A percentile compares a stretch with the other conserved stretches of the same genome.
Evolutionary conservation across 2,113 vertebrate species (phyloP).

Genomic region (Typhlomys cinereus): DNA sequence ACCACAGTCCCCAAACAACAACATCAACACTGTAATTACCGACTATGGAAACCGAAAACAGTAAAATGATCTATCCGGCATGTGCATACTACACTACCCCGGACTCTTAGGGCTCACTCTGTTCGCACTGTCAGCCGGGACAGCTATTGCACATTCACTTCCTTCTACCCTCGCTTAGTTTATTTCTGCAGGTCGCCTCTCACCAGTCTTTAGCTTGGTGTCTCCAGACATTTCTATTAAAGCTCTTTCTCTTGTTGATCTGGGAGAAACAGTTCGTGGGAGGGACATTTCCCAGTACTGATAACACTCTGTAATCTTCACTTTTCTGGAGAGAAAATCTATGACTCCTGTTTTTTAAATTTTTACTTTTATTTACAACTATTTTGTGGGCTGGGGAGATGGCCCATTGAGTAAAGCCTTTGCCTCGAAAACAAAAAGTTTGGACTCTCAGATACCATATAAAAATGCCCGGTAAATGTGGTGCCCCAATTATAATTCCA

Average conservation of each 20-base stretch:
- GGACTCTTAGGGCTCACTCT: background rate
- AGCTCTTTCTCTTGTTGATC: background rate
- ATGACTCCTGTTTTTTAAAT: too few relatives aligned
- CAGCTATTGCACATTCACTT: background rate
- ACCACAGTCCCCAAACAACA: background rate
- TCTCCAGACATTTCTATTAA: background rate
- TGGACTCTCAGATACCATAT: too few relatives aligned
- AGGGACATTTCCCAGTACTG: background rate
- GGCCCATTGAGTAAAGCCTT: too few relatives aligned
- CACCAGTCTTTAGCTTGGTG: background rate
- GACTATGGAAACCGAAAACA: background rate
- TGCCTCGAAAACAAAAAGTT: too few relatives aligned
- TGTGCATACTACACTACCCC: background rate
- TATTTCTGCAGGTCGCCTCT: background rate
- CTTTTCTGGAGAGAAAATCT: background rate
- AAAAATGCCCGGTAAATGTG: too few relatives aligned
- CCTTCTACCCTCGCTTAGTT: background rate
- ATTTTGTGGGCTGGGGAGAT: too few relatives aligned
- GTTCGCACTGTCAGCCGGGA: background rate
- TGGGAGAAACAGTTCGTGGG: background rate
- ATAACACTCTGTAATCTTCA: background rate
- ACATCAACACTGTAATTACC: background rate
- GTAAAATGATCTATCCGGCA: background rate
- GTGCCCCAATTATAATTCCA: too few relatives aligned
- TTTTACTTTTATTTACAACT: too few relatives aligned